These are phyloP conservation scores for Meloe dianella DNA, from an alignment of 2,888 invertebrate genomes.

Conservation along the genomic window DNA sequence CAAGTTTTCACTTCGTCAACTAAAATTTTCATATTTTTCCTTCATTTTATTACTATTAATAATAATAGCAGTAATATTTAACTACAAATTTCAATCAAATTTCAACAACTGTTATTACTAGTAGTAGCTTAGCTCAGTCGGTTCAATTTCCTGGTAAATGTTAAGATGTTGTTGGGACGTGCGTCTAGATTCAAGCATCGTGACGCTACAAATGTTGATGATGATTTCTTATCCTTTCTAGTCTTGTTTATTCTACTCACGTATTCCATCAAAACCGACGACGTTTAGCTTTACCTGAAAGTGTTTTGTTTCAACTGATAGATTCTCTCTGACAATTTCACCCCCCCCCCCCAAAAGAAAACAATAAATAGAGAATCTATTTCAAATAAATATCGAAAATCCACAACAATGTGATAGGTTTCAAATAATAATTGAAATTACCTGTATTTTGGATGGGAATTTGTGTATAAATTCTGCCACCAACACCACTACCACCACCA, in stretches of 20 bases:
- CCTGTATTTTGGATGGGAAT: too few relatives aligned
- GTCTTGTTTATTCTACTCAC: conserved; percentile 44
- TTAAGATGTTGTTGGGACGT: conserved; percentile 34
- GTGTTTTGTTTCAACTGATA: conserved; percentile 30
- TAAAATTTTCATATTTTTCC: background rate
- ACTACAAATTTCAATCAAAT: background rate
- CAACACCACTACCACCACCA: too few relatives aligned
- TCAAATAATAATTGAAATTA: too few relatives aligned
- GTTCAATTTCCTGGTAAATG: conserved; percentile 49
- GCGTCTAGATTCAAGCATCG: conserved; percentile 27
- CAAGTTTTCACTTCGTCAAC: conserved; percentile 28
- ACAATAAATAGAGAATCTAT: too few relatives aligned
- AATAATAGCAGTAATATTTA: background rate
- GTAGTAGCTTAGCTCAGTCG: conserved; percentile 9
- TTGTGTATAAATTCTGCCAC: too few relatives aligned
- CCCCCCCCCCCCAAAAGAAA: too few relatives aligned
- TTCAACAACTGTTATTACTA: background rate
- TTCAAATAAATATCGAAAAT: too few relatives aligned
- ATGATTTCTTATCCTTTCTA: conserved; percentile 17
- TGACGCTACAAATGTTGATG: conserved; percentile 7
- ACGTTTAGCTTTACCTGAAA: conserved; percentile 48
- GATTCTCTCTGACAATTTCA: conserved; percentile 2
- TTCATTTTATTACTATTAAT: background rate
- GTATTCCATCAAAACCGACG: conserved; percentile 50
- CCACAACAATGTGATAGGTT: too few relatives aligned